Base-by-base conservation (phyloP, 2,888 invertebrate genomes). In the Pachydiplax longipennis region DNA sequence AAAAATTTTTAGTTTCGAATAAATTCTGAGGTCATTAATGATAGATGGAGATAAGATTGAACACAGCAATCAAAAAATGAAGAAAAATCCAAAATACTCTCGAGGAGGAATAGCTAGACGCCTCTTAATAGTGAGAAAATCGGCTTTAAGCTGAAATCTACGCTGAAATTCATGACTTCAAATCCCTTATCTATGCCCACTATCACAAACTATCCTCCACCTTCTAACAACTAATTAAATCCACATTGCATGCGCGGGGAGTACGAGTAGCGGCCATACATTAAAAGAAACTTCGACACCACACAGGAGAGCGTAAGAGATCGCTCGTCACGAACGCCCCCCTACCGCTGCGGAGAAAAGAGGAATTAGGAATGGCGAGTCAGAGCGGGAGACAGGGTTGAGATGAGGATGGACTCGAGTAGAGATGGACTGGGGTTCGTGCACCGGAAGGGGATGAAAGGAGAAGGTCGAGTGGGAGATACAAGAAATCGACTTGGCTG, bases 281-380 rank as follows among this genome's bases (percentile, higher is more conserved):
- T 44, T 6, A 44, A 53, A 53, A 18, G 18, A 53, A 53, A 53
- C 53, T 53, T 53, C 18, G 53, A 53, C 53, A 5, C 53, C 18
- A 18, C 53, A 15, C 3, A 18, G 53, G 53, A 53, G 53, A 53
- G 53, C 15, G 53, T 18, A 53, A 53, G 53, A 53, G 53, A 53
- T 53, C 18, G 22, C 87, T 37, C 87, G 87, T 65, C 65, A 87
- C 87, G 87, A 65, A 87, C 87, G 37, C 37, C 58, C 31, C 48
- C 87, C 0, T 22, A 35, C 87, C 37, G 12, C 37, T 22, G 58
- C 13, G 35, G 83, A 18, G 83, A 53, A 48, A 31, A 18, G 58
- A 4, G 83, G 58, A 22, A 53, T 44, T 25, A 40, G 12, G 22
- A 53, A 53, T 18, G 31, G 2, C 65, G n/a, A 48, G n/a, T 1